Evolutionary conservation across 1,140 invertebrate genomes (phyloP), one percentile per base, ranked within the genome.

Genomic region (Penaeus indicus): DNA sequence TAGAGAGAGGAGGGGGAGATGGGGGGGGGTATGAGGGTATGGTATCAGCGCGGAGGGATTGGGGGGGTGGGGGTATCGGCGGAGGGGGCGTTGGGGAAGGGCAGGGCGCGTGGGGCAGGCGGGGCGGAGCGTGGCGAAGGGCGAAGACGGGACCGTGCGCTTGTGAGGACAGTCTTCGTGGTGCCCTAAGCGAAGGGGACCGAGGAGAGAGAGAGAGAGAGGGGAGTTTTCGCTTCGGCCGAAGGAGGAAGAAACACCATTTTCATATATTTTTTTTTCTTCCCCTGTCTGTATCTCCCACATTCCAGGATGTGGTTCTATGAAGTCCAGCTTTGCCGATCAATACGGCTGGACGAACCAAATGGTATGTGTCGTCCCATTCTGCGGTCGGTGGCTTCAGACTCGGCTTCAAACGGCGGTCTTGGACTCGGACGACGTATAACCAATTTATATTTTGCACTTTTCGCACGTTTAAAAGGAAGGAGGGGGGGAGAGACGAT

Each of bases 301-400:
- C 88, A 89, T 89, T 89, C 88, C 88, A 89, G 83, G 88, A 85
- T 89, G 88, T 85, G 88, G 83, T 85, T 85, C 88, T 85, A 85
- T 89, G 75, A 85, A 80, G 88, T 89, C 88, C 83, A 81, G 83
- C 88, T 85, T 89, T 85, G 81, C 87, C 88, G 83, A 89, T 89
- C 88, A 85, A 89, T 89, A 85, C 88, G 77, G 77, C 84, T 85
- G 88, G 88, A 89, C 88, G 81, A 89, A 89, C 87, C 88, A 85
- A 89, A 89, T 89, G 83, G 83, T 85, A 89, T 85, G 83, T 89
- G 62, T 85, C 78, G 88, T 89, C 88, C 88, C 75, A 62, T 85
- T 89, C 82, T 83, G 64, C 86, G 60, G 54, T 67, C 42, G 79
- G 25, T n/a, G 79, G 47, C 79, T 38, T 75, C 25, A 32, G 16